Conservation (phyloP, 2,113 vertebrate species). For the Microtus montanus region DNA sequence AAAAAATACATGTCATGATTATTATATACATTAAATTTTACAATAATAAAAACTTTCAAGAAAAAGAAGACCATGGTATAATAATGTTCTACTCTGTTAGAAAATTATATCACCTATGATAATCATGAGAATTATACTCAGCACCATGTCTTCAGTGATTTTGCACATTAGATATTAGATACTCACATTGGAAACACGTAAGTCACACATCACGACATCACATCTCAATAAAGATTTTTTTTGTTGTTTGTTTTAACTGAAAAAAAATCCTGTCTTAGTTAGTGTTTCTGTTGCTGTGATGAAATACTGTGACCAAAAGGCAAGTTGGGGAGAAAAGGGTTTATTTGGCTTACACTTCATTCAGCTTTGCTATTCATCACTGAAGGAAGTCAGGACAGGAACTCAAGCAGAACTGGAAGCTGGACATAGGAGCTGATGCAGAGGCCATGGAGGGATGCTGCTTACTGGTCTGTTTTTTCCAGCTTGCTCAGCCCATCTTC, state of each 20-base stretch:
- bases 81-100: background rate
- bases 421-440: background rate
- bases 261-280: background rate
- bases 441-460: background rate
- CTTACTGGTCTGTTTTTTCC: background rate
- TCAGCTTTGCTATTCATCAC: background rate
- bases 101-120: background rate
- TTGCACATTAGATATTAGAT: background rate
- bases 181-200: background rate
- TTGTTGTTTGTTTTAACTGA: background rate
- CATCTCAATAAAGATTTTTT: background rate
- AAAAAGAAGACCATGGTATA: background rate
- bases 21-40: background rate
- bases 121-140: background rate
- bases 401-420: background rate
- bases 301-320: background rate
- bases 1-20: background rate
- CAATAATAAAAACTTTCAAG: background rate
- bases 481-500: background rate
- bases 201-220: background rate
- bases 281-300: background rate
- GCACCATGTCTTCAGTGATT: background rate
- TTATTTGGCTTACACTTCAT: background rate
- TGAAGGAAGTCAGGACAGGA: background rate
- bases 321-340: background rate